Conservation (phyloP, 2,888 invertebrate genomes). For the Julus scandinavius region DNA sequence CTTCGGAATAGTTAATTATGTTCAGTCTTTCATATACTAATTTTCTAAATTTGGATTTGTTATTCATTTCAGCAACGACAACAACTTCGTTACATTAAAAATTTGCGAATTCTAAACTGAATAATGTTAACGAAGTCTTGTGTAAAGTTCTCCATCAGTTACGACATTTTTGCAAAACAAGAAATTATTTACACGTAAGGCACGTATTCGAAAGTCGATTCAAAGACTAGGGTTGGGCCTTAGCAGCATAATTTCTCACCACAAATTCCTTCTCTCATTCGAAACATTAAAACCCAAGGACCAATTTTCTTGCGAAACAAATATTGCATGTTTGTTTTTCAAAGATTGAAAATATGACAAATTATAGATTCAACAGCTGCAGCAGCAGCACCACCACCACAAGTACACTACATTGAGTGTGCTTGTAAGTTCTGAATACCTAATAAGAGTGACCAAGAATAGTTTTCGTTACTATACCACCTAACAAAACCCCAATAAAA, state of each 20-base stretch:
- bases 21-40: too few species aligned
- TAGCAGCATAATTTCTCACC: not conserved
- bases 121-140: too few species aligned
- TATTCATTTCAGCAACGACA: too few species aligned
- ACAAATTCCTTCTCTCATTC: not conserved
- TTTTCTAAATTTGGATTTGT: too few species aligned
- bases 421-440: not conserved
- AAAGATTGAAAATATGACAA: not conserved
- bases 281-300: not conserved
- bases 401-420: too few species aligned
- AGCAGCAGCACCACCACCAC: too few species aligned
- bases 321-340: not conserved
- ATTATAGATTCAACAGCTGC: not conserved
- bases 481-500: not conserved
- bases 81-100: too few species aligned
- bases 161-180: too few species aligned
- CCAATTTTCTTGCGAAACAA: not conserved
- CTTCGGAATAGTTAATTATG: too few species aligned
- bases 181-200: not conserved
- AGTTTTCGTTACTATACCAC: not conserved
- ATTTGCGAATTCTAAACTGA: too few species aligned
- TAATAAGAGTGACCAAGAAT: conserved; percentile 6
- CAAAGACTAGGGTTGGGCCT: not conserved
- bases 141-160: too few species aligned
- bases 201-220: not conserved